Evolutionary conservation across 2,113 vertebrate species (phyloP), one percentile per base, ranked within the genome.

Genomic region (Castor canadensis): DNA sequence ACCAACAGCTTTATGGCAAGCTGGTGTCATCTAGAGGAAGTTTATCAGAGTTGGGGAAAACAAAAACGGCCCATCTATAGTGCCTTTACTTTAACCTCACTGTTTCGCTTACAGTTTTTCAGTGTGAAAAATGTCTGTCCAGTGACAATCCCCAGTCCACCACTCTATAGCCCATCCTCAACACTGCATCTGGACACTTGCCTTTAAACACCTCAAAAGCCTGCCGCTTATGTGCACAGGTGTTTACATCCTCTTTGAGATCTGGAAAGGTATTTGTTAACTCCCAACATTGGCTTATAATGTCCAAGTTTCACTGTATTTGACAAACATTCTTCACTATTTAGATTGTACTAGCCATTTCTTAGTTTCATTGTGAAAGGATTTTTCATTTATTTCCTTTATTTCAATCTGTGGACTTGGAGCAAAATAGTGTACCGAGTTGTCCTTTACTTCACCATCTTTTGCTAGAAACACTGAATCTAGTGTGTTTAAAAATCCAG

Each of bases 341-440:
- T 80, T 85, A 45, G 38, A 28, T 47, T 80, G 4, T 35, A 79
- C 72, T 38, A 38, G 17, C 35, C 72, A 62, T 84, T 79, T 92
- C 77, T 92, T 81, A 73, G 43, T 92, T 86, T 94, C 16, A 35
- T 26, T 26, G 20, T 75, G 43, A 30, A 52, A 54, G 26, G 58
- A 73, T 69, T 85, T 88, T 90, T 75, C 54, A 76, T 87, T 85
- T 60, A 60, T 82, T 93, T 75, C 64, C n/a, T 80, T 85, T 49
- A 54, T 88, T 89, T 66, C 75, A 19, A 69, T 60, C n/a, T 85
- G 43, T 40, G 43, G 20, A 3, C n/a, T 89, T 92, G 80, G 52
- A 89, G 43, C 17, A 52, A 79, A 87, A 43, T 38, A 30, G n/a
- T 71, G 22, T 77, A 82, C 58, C 40, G 35, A 76, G 71, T 67